phyloP scores from a whole-genome alignment of 2,113 vertebrate genomes.

The Gymnorhina tibicen region DNA sequence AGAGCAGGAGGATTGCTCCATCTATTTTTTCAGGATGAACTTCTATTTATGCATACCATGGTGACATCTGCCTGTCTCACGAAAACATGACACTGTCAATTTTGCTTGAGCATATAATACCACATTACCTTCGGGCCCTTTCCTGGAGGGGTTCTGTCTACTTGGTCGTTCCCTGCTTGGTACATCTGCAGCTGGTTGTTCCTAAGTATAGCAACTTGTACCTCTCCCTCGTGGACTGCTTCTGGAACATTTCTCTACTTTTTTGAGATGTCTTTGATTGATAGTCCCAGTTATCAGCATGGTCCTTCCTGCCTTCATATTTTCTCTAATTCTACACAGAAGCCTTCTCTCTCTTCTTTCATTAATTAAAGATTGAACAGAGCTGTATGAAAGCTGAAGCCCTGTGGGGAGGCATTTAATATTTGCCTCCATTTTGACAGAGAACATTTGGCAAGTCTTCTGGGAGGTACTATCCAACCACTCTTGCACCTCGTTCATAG shows the following conservation, averaged over 20 bases:
- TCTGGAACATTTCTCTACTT: not conserved
- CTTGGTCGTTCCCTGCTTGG: accelerated
- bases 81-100: not conserved
- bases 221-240: not conserved
- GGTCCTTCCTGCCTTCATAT: not conserved
- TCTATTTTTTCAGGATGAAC: not conserved
- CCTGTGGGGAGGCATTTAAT: not conserved
- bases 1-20: not conserved
- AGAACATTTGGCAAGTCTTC: not conserved
- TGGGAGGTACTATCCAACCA: not conserved
- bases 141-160: not conserved
- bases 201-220: not conserved
- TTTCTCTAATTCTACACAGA: not conserved
- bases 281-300: not conserved
- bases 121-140: not conserved
- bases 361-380: constrained; percentile 11
- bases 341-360: not conserved
- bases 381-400: not conserved
- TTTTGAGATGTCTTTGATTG: not conserved
- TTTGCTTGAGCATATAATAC: not conserved
- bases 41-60: not conserved
- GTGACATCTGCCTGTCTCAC: not conserved
- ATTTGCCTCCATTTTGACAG: constrained; percentile 23
- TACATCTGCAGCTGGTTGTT: not conserved
- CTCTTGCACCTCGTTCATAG: not conserved